Evolutionary conservation across 2,888 invertebrate genomes (phyloP).

Genomic region (Atethmia centrago): DNA sequence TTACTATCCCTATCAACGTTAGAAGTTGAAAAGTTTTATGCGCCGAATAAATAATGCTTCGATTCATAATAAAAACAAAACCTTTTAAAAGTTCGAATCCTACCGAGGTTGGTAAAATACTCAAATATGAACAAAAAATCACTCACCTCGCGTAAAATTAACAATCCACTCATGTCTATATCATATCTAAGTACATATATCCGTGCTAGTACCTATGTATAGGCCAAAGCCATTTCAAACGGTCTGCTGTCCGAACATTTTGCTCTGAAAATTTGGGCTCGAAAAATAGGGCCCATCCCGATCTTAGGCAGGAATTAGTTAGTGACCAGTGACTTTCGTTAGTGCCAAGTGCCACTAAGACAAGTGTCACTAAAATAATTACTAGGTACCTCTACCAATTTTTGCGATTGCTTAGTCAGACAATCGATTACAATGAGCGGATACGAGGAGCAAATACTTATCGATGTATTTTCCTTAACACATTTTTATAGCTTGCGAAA

Average conservation of each 20-base stretch:
- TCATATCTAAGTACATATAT: neutral
- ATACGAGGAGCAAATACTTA: neutral
- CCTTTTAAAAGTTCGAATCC: neutral
- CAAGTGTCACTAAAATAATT: neutral
- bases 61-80: neutral
- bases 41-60: neutral
- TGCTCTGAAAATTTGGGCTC: slow-evolving; percentile 2
- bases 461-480: neutral
- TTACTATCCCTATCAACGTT: too few relatives aligned
- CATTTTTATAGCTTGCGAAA: slow-evolving; percentile 2
- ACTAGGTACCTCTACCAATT: neutral
- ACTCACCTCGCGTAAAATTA: slow-evolving; percentile 1
- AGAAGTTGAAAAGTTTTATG: too few relatives aligned
- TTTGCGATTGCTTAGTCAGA: neutral
- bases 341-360: slow-evolving; percentile 7
- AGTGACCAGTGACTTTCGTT: slow-evolving; percentile 5
- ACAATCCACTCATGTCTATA: neutral
- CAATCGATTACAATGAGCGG: neutral
- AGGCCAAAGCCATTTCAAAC: slow-evolving; percentile 8
- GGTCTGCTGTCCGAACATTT: slow-evolving; percentile 4
- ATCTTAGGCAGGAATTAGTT: slow-evolving; percentile 20
- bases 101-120: neutral
- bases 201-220: neutral
- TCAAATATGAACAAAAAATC: slow-evolving; percentile 13
- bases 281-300: slow-evolving; percentile 5